Base-by-base conservation (phyloP, 2,113 vertebrate species). In the Bos javanicus region DNA sequence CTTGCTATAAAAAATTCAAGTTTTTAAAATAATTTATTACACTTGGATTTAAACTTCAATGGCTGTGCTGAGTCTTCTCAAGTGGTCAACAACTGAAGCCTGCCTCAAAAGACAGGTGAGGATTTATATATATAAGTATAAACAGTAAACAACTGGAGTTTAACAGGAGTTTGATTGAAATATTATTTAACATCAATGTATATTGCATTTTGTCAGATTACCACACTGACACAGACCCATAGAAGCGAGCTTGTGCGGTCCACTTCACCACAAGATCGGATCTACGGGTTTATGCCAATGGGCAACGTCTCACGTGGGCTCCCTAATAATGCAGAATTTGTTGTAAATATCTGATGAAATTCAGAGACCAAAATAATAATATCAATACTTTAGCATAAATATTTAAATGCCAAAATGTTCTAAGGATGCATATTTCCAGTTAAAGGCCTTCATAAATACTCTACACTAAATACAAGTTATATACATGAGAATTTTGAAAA, bases 221-320 rank as follows among this genome's bases (percentile, higher is more conserved):
- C 99, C 99, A 99, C 98, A 99, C 98, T 99, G 99, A 99, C 99
- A 99, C 99, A 99, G 99, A 99, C 99, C 99, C 99, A 99, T 99
- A 99, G 99, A 99, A 99, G 98, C 99, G 99, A 99, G 99, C 99
- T 99, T 99, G 99, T 99, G 99, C 98, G 98, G 99, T 99, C 97
- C 98, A 97, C 99, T 99, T 99, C 98, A 99, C 99, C 99, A 99
- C 99, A 99, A 99, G 99, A 99, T 99, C 99, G 99, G 99, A 99
- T 99, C 99, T 99, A 99, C 99, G 99, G 99, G 99, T 99, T 99
- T 99, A 99, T 99, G 99, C 99, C 99, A 99, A 99, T 98, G 99
- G 99, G 99, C 99, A 99, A 95, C 33, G 0, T 50, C 97, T 97
- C 83, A 93, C 84, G 85, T 71, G 46, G 74, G 46, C 96, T 97